Evolutionary conservation across 2,888 invertebrate genomes (phyloP), one percentile per base, ranked within the genome.

Genomic region (Diogma glabrata): DNA sequence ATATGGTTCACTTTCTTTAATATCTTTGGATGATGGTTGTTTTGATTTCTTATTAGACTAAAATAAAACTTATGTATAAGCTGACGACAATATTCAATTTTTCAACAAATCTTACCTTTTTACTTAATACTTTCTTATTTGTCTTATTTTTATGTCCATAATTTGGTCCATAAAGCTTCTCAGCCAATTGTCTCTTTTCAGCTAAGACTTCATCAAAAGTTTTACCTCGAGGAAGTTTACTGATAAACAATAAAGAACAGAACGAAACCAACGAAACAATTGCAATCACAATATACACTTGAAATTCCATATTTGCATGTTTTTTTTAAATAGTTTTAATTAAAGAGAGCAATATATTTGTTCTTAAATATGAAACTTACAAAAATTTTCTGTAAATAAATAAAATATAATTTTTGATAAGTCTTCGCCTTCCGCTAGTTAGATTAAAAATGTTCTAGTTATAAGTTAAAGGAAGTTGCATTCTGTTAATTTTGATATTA

Each of bases 141-240:
- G 53, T 43, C 19, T 53, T 53, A 12, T 51, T 51, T 16, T 53
- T 53, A n/a, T 23, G 36, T 7, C 40, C 33, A 33, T 26, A 24
- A 19, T 33, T 62, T 51, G 67, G 63, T 1, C 64, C 66, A 52
- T 67, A 67, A 17, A 70, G 60, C 60, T 69, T 70, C 52, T 69
- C 70, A 12, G 61, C 67, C 33, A 67, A 53, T 8, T 68, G 64
- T 22, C 65, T 64, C 54, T 70, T 69, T 56, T 70, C 70, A 33
- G 70, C 70, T 12, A 66, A 60, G 24, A 69, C 65, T 56, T 70
- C 69, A 56, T 70, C 70, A 53, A 68, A 70, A 43, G 70, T 70
- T 59, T 70, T 69, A 52, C 67, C 65, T 48, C 66, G 61, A 52
- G 67, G 67, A 55, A 70, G 65, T 57, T 67, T 68, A 53, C 68